Base-by-base conservation (phyloP, 2,113 vertebrate genomes). In the Aix galericulata region DNA sequence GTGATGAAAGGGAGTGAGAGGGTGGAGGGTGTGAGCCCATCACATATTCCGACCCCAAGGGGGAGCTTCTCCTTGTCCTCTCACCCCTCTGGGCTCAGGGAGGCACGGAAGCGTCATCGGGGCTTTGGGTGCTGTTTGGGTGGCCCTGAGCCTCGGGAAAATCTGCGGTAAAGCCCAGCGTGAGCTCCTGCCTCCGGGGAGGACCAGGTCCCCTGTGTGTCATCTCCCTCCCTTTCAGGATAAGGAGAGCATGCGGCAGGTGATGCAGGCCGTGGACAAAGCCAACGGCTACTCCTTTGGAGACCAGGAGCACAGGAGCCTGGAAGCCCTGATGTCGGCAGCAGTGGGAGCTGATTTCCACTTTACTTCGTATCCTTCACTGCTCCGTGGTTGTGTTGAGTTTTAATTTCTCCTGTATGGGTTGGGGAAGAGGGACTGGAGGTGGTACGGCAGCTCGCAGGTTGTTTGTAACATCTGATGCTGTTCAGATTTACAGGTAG, bases 251-350 rank as follows among this genome's bases (percentile, higher is more conserved):
- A 97, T 99, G 98, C 97, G 96, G 92, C 98, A 96, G 82, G 99
- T 99, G 95, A 94, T 99, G 80, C 98, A 98, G 94, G 98, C 98
- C 1, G 99, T 99, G 94, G 99, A 99, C 98, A 99, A 99, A 95
- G 99, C 99, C 97, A 99, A 99, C 1, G 99, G 99, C 56, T 99
- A 98, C 90, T 99, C 98, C 96, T 99, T 99, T 6, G 99, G 99
- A 40, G 98, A 99, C 85, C 90, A 97, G 85, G 99, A 99, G 95
- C 98, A 98, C 67, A 98, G 98, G 81, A 99, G 98, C 97, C 96
- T 99, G 83, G 98, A 99, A 91, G 99, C 98, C 77, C 98, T 99
- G 98, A 99, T 99, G 99, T 99, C 99, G 12, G 98, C 99, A 1
- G 99, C 99, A 7, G 94, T 99, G 94, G 99, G 99, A 75, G 99